Evolutionary conservation across 1,140 invertebrate species (phyloP).

Genomic region (Drosophila tsacasi): DNA sequence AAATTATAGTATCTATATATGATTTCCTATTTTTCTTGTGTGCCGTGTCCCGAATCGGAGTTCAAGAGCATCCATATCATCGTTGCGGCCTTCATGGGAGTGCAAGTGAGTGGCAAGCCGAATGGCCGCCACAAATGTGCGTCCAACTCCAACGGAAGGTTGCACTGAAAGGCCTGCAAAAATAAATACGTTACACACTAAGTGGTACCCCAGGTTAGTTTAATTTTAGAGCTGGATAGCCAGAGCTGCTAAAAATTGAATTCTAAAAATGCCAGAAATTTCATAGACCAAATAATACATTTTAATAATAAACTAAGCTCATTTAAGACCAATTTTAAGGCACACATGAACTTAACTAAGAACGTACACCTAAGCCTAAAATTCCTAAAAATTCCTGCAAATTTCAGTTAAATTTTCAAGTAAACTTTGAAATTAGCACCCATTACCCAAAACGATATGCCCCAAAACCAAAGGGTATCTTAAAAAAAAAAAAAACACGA

Average conservation of each 20-base stretch:
- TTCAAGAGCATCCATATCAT: conserved; percentile 45
- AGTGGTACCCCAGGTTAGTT: background rate
- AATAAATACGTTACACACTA: background rate
- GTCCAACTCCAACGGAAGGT: conserved; percentile 55
- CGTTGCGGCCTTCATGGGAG: conserved; percentile 20
- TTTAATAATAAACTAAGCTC: background rate
- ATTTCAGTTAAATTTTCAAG: background rate
- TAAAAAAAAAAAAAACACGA: conserved; percentile 22
- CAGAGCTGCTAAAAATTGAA: background rate
- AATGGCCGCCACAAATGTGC: conserved; percentile 61
- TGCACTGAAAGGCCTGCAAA: conserved; percentile 12
- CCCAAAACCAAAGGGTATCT: background rate
- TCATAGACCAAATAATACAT: too few relatives aligned
- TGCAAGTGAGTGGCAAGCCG: conserved; percentile 26
- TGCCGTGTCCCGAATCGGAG: conserved; percentile 6
- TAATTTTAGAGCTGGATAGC: background rate
- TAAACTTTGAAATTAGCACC: background rate
- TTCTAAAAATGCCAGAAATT: background rate
- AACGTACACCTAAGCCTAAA: background rate
- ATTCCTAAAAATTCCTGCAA: too few relatives aligned
- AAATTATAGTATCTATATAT: background rate
- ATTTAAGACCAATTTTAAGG: background rate
- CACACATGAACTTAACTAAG: too few relatives aligned
- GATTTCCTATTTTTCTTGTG: background rate
- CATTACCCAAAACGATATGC: background rate